A percentile compares a stretch with the other conserved stretches of the same genome.
These are phyloP conservation scores for Mesembrinibis cayennensis DNA, from an alignment of 2,113 vertebrate species.

Conservation along the genomic window DNA sequence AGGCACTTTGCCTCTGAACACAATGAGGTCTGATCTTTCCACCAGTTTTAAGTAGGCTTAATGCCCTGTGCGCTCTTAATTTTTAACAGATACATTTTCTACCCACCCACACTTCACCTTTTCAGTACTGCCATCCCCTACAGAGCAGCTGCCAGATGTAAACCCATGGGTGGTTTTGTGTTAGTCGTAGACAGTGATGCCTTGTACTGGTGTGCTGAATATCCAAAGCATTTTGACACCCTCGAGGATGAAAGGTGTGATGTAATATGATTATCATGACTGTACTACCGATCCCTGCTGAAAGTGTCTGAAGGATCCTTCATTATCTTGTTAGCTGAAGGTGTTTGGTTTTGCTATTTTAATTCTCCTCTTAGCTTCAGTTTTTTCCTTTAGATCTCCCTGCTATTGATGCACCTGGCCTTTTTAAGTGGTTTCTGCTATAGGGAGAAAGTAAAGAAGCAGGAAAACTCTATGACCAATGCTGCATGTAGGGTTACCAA, in stretches of 20 bases:
- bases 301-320: constrained; percentile 1
- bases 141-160: not conserved
- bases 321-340: not conserved
- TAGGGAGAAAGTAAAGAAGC: not conserved
- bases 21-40: not conserved
- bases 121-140: not conserved
- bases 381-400: not conserved
- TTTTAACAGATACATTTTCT: not conserved
- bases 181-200: not conserved
- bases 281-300: not conserved
- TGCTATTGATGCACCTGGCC: rapidly evolving
- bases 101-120: not conserved
- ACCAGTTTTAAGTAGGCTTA: not conserved
- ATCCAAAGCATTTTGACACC: not conserved
- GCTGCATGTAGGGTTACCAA: not conserved
- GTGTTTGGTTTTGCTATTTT: not conserved
- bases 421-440: not conserved
- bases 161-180: not conserved
- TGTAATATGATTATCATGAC: not conserved
- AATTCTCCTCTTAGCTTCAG: not conserved
- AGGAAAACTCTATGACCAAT: not conserved
- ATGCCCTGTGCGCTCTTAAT: not conserved
- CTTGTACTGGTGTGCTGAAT: not conserved
- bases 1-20: not conserved
- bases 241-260: not conserved